phyloP scores from a whole-genome alignment of 92 coral and sea anemone species.

The Umimayanthus kanabou region DNA sequence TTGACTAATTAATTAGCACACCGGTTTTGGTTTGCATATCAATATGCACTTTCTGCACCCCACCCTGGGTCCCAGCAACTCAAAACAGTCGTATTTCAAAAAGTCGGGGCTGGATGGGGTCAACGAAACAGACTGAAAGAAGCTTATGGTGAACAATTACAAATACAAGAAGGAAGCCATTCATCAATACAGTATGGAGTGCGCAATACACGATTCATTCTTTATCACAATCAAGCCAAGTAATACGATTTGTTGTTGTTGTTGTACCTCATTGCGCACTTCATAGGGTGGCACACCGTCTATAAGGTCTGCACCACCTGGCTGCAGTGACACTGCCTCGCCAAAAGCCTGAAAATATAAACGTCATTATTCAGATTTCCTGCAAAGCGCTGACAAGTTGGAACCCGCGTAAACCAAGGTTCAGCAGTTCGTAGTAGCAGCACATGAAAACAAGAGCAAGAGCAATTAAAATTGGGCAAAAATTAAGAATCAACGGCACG shows the following conservation, averaged over 20 bases:
- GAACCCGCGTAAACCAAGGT: not conserved
- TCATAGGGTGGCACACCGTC: slow-evolving; percentile 81
- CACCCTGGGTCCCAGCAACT: not conserved
- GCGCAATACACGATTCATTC: not conserved
- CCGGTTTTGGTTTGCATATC: not conserved
- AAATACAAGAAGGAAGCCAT: not conserved
- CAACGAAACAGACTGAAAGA: not conserved
- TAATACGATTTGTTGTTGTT: too few species aligned
- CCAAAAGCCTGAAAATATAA: slow-evolving; percentile 69
- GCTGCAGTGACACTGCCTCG: slow-evolving; percentile 83
- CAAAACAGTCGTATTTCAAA: not conserved
- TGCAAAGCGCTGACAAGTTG: not conserved
- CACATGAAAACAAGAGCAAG: not conserved
- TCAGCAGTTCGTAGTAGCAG: not conserved
- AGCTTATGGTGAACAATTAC: not conserved
- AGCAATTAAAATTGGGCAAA: not conserved
- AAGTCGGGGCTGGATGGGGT: not conserved
- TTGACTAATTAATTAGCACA: not conserved
- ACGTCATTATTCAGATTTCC: too few species aligned
- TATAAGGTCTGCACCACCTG: slow-evolving; percentile 64
- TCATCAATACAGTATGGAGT: not conserved
- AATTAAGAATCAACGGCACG: too few species aligned
- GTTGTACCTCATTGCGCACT: slow-evolving; percentile 84
- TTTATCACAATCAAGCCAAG: not conserved
- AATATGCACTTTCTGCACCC: too few species aligned